Evolutionary conservation across 1,140 invertebrate species (phyloP).

Genomic region (Zaprionus tsacasi): DNA sequence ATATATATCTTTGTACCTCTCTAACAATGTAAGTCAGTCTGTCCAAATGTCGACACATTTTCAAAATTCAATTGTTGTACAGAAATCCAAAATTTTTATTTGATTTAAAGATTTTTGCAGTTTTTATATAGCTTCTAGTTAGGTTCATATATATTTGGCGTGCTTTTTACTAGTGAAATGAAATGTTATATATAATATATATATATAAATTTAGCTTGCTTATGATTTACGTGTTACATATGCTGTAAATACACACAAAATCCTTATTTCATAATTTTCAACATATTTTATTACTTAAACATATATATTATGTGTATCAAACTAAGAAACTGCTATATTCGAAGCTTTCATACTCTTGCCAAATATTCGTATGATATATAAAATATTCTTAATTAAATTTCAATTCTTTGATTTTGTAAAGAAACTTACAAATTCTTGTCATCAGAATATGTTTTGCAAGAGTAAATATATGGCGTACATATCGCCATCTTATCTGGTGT

Average conservation of each 20-base stretch:
- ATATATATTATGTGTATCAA: conserved; percentile 8
- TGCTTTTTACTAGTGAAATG: conserved; percentile 37
- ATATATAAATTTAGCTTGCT: conserved; percentile 51
- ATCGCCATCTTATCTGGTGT: conserved; percentile 49
- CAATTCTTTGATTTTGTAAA: not conserved
- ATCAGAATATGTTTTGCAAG: not conserved
- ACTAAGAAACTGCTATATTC: not conserved
- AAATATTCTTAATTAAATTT: not conserved
- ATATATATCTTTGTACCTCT: not conserved
- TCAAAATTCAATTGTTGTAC: conserved; percentile 34
- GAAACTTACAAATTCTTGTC: not conserved
- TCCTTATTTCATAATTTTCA: conserved; percentile 45
- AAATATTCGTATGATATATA: not conserved
- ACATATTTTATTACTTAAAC: conserved; percentile 25
- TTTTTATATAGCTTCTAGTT: conserved; percentile 36
- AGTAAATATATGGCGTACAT: conserved; percentile 25
- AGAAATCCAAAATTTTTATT: conserved; percentile 22
- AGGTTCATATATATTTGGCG: conserved; percentile 41
- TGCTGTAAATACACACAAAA: conserved; percentile 72
- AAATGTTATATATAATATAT: conserved; percentile 6
- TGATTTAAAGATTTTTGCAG: conserved; percentile 34
- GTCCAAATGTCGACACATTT: conserved; percentile 24
- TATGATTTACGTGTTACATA: conserved; percentile 64
- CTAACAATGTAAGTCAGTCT: conserved; percentile 39
- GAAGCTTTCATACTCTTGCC: not conserved